A percentile compares a stretch with the other conserved stretches of the same genome.
phyloP scores from a whole-genome alignment of 2,888 invertebrate species.

The Parnassius mnemosyne region DNA sequence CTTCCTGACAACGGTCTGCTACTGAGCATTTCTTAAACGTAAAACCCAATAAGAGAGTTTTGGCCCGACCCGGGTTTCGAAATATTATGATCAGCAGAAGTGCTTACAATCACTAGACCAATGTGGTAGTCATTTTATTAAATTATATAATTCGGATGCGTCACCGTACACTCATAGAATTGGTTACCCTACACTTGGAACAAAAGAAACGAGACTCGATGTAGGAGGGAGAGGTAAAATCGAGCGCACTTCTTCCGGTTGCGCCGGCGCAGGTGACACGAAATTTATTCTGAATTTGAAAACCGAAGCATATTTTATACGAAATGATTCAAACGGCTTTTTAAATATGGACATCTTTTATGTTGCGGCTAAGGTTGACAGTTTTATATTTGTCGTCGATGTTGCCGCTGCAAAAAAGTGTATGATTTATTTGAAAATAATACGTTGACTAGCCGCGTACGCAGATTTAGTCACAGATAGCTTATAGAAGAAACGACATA shows the following conservation, averaged over 20 bases:
- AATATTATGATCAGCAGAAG: too few relatives aligned
- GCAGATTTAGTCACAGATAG: slow-evolving; percentile 42
- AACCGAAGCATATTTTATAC: slow-evolving; percentile 77
- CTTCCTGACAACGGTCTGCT: too few relatives aligned
- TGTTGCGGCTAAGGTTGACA: slow-evolving; percentile 71
- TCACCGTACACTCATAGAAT: neutral
- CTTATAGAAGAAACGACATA: neutral
- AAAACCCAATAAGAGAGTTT: too few relatives aligned
- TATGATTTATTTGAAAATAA: slow-evolving; percentile 76
- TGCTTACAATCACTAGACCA: too few relatives aligned
- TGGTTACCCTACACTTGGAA: slow-evolving; percentile 9
- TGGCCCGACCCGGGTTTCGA: too few relatives aligned
- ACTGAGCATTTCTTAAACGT: too few relatives aligned
- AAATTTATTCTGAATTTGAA: slow-evolving; percentile 80
- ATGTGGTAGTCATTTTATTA: too few relatives aligned
- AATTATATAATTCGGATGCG: too few relatives aligned
- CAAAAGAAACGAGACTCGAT: slow-evolving; percentile 40
- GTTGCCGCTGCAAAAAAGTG: slow-evolving; percentile 58
- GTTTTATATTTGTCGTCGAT: slow-evolving; percentile 77
- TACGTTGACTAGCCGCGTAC: slow-evolving; percentile 48
- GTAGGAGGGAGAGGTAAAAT: slow-evolving; percentile 41
- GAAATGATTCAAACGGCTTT: slow-evolving; percentile 77
- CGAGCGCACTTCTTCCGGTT: slow-evolving; percentile 70
- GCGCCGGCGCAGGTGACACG: slow-evolving; percentile 76
- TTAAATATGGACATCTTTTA: slow-evolving; percentile 78